Evolutionary conservation across 2,797 vertebrate genomes (phyloP).

Genomic region (Onychomys arenicola): DNA sequence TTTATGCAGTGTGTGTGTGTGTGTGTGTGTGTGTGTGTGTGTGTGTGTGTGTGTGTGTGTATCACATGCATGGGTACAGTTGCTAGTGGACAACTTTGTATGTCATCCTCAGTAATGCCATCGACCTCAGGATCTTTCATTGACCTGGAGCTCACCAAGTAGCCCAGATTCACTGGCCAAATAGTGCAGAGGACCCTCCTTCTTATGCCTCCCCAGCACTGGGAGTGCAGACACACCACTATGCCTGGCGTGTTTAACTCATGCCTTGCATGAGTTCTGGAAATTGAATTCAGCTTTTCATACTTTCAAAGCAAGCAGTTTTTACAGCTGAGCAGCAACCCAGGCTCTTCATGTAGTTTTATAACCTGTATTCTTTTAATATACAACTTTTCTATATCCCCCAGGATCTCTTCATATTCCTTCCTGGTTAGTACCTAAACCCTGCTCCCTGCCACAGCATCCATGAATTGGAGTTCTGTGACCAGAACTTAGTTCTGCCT

Average conservation of each 20-base stretch:
- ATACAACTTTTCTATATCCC: neutral
- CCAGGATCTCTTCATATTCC: neutral
- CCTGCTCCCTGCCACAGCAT: neutral
- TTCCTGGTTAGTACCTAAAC: neutral
- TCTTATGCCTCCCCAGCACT: no score
- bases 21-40: neutral
- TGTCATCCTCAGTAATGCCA: neutral
- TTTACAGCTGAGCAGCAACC: neutral
- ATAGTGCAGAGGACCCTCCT: neutral
- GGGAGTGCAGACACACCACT: no score
- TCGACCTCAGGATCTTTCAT: neutral
- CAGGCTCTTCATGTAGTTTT: neutral
- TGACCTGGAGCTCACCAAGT: neutral
- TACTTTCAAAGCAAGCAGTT: neutral
- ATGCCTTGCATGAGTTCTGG: neutral
- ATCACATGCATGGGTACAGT: neutral
- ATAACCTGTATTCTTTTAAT: neutral
- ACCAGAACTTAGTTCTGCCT: conserved; percentile 30
- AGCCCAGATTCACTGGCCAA: neutral
- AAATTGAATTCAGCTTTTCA: neutral
- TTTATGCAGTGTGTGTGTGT: neutral
- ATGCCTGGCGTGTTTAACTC: neutral
- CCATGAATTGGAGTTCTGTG: neutral
- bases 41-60: neutral
- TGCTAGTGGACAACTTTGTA: no score